Conservation (phyloP, 2,113 vertebrate species). For the Hiodon tergisus region DNA sequence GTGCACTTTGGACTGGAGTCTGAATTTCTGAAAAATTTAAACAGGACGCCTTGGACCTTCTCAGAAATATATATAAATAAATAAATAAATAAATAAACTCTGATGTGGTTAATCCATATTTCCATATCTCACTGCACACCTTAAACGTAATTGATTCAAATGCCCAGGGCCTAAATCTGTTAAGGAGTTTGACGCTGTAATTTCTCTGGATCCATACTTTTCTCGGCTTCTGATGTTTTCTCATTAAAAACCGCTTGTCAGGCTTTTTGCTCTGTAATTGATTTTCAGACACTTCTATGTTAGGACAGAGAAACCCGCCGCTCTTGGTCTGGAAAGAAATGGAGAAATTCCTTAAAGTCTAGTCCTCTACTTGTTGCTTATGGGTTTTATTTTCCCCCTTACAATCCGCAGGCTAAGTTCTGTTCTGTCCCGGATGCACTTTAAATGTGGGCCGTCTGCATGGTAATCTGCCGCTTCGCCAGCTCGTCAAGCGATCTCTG, state of each 20-base stretch:
- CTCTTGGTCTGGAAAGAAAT: too few relatives aligned
- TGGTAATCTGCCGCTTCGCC: too few relatives aligned
- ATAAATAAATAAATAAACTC: not conserved
- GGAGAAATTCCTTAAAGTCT: conserved; percentile 4
- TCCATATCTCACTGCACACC: conserved; percentile 1
- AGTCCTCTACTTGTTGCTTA: not conserved
- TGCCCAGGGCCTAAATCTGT: conserved; percentile 8
- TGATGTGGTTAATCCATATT: not conserved
- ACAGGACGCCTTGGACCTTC: not conserved
- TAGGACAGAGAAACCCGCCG: not conserved
- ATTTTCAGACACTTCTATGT: conserved; percentile 17
- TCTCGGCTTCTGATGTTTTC: conserved; percentile 3
- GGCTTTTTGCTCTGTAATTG: conserved; percentile 12
- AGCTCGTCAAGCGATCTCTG: too few relatives aligned
- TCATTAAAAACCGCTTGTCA: conserved; percentile 9
- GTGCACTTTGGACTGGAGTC: not conserved
- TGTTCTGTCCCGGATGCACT: too few relatives aligned
- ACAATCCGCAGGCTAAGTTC: not conserved
- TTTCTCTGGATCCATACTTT: conserved; percentile 18
- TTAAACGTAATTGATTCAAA: conserved; percentile 19
- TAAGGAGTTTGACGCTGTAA: conserved; percentile 7
- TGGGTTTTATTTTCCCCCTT: not conserved
- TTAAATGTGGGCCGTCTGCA: too few relatives aligned
- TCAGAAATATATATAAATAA: not conserved
- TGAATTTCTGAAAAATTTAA: not conserved